A percentile compares a stretch with the other conserved stretches of the same genome.
Conservation (phyloP, 2,888 invertebrate genomes). For the Stramonita haemastoma region DNA sequence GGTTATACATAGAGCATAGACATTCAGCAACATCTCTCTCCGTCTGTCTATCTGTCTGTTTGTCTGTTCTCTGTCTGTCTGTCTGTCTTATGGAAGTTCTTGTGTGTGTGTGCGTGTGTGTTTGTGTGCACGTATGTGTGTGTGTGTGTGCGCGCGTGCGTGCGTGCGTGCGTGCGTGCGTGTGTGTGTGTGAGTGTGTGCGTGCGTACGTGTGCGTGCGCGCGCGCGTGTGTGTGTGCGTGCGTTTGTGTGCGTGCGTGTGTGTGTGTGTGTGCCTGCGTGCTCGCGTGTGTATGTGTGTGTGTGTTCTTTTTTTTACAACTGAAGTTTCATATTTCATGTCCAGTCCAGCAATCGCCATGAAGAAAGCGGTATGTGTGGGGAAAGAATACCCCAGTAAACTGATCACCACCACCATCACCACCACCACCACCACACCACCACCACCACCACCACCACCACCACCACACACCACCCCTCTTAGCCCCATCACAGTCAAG, state of each 20-base stretch:
- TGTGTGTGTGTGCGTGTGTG: neutral
- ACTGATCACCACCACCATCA: neutral
- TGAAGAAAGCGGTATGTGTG: too few species aligned
- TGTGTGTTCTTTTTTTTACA: neutral
- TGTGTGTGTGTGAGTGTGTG: neutral
- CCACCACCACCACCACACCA: neutral
- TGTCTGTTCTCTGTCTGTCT: slow-evolving; percentile 3
- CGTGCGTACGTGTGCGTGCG: neutral
- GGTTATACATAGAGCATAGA: too few species aligned
- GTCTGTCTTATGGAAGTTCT: neutral
- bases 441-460: neutral
- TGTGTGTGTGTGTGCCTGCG: neutral
- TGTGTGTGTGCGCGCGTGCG: slow-evolving; percentile 1
- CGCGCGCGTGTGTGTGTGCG: neutral
- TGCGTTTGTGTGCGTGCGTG: neutral
- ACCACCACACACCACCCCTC: neutral
- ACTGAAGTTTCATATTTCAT: too few species aligned
- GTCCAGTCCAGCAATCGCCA: too few species aligned
- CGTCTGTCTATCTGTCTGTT: neutral
- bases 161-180: neutral
- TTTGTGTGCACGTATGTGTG: neutral
- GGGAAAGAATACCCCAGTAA: too few species aligned
- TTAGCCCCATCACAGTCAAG: too few species aligned
- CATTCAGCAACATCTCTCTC: neutral
- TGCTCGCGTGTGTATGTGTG: neutral